phyloP scores from a whole-genome alignment of 2,113 vertebrate genomes.

The Macrotis lagotis region DNA sequence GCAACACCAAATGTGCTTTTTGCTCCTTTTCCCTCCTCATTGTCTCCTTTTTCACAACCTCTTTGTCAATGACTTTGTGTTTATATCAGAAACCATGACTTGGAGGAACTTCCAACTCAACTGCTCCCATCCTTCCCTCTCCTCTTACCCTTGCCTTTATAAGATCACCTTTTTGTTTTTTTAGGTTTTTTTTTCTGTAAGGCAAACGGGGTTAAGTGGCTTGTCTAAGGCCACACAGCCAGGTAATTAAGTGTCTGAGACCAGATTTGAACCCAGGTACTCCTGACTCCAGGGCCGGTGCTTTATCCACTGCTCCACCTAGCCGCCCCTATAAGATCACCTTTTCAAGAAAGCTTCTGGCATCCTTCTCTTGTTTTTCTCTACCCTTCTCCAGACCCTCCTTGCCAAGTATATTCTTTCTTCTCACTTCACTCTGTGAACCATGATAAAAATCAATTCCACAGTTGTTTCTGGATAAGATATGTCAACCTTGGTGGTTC shows the following conservation, averaged over 20 bases:
- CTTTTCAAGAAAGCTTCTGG: not conserved
- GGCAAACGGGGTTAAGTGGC: too few relatives aligned
- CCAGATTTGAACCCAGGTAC: too few relatives aligned
- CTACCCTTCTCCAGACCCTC: not conserved
- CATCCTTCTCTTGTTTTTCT: not conserved
- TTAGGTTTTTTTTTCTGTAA: too few relatives aligned
- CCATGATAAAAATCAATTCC: not conserved
- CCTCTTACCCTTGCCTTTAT: not conserved
- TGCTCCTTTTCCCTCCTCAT: not conserved
- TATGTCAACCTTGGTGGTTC: not conserved
- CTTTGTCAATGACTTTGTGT: not conserved
- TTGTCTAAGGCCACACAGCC: too few relatives aligned
- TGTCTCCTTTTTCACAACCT: not conserved
- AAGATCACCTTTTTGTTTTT: not conserved
- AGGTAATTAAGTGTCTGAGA: too few relatives aligned
- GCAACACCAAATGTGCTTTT: not conserved
- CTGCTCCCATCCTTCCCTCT: not conserved
- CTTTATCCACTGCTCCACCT: too few relatives aligned
- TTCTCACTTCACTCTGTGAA: not conserved
- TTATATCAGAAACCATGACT: not conserved
- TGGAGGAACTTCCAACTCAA: not conserved
- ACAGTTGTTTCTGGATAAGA: not conserved
- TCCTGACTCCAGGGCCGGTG: too few relatives aligned
- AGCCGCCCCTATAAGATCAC: too few relatives aligned
- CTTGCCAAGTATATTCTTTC: not conserved